A percentile compares a stretch with the other conserved stretches of the same genome.
phyloP scores from a whole-genome alignment of 2,113 vertebrate genomes.

The Camarhynchus parvulus region DNA sequence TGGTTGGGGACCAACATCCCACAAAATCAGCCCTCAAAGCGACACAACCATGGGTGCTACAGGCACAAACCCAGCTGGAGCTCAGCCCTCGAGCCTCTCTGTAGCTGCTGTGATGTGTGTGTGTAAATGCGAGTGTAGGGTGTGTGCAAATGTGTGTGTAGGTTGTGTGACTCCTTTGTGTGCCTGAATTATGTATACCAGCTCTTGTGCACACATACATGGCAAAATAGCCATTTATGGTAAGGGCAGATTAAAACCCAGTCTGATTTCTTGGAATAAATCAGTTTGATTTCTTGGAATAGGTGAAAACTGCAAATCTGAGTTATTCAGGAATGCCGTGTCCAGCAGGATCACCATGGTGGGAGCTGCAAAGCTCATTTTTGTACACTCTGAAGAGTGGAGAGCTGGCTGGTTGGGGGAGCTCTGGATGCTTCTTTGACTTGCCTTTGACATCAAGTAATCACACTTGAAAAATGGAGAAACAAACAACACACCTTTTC shows the following conservation, averaged over 20 bases:
- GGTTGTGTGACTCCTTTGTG: background rate
- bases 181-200: background rate
- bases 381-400: background rate
- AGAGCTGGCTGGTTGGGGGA: background rate
- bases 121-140: background rate
- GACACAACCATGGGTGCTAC: rapidly evolving
- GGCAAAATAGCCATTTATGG: background rate
- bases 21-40: background rate
- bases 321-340: background rate
- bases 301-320: background rate
- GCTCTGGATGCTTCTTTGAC: background rate
- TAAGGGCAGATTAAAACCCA: background rate
- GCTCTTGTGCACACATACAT: background rate
- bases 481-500: background rate
- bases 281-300: background rate
- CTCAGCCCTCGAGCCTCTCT: background rate
- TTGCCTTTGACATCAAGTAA: background rate
- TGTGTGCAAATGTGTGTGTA: background rate
- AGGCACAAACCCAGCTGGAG: background rate
- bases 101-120: background rate
- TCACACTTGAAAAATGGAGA: background rate
- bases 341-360: background rate
- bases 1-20: too few species aligned
- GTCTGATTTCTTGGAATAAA: background rate
- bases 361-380: background rate